These are phyloP conservation scores for Neodiprion fabricii DNA, from an alignment of 1,140 invertebrate genomes.

Conservation along the genomic window DNA sequence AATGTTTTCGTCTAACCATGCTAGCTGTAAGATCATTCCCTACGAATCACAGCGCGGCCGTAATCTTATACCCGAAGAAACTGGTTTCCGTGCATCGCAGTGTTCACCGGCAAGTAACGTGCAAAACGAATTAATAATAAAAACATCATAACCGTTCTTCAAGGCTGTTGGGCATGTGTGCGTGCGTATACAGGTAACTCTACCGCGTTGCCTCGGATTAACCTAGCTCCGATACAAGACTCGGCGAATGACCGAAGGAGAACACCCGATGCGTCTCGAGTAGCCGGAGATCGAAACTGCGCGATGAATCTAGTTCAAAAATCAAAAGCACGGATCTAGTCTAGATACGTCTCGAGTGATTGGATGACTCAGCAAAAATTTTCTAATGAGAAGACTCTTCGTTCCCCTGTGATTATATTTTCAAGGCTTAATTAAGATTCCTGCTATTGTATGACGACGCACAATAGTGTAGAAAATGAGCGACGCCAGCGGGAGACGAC, in stretches of 20 bases:
- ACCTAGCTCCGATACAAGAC: no score
- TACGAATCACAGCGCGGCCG: conserved; percentile 15
- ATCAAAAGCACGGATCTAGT: neutral
- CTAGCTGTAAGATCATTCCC: conserved; percentile 1
- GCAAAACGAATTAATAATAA: conserved; percentile 49
- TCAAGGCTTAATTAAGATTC: conserved; percentile 36
- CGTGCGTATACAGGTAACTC: no score
- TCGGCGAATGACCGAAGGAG: no score
- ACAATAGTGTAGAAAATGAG: neutral
- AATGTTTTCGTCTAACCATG: conserved; percentile 13
- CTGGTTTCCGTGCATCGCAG: conserved; percentile 44
- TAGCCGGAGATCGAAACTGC: neutral
- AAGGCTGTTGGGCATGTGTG: conserved; percentile 33
- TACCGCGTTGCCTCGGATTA: no score
- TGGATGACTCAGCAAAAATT: conserved; percentile 26
- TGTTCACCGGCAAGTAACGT: conserved; percentile 35
- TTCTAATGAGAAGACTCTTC: conserved; percentile 29
- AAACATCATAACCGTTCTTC: conserved; percentile 43
- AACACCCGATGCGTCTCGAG: no score
- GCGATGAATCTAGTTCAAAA: neutral
- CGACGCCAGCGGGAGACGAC: neutral
- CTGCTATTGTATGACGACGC: conserved; percentile 14
- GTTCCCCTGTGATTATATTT: conserved; percentile 24
- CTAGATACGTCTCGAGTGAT: neutral
- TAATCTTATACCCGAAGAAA: conserved; percentile 46